Conservation (phyloP, 2,113 vertebrate genomes). For the Zosterops japonicus region DNA sequence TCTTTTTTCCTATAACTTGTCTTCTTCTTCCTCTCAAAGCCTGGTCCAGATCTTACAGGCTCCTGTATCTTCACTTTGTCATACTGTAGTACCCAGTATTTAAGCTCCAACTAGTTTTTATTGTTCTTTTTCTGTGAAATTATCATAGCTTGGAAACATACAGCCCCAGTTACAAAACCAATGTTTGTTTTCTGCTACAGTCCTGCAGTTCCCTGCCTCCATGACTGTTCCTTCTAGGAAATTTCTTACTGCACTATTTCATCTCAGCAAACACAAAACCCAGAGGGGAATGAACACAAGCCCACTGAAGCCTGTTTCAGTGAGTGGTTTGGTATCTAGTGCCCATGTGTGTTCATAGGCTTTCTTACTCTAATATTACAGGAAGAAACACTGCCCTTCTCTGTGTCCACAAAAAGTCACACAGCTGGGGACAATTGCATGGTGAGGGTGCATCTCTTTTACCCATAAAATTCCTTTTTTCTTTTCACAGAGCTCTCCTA, state of each 20-base stretch:
- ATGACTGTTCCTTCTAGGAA: background rate
- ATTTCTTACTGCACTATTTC: background rate
- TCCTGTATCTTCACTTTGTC: background rate
- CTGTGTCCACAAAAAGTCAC: background rate
- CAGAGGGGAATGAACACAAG: background rate
- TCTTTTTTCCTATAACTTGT: background rate
- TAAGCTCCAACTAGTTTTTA: background rate
- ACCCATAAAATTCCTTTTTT: background rate
- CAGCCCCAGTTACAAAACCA: background rate
- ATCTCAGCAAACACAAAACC: background rate
- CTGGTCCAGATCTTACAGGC: background rate
- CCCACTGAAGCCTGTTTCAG: background rate
- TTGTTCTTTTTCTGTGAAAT: background rate
- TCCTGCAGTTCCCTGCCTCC: background rate
- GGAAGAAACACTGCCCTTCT: background rate
- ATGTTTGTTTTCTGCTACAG: background rate
- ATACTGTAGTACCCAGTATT: background rate
- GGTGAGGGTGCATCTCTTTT: background rate
- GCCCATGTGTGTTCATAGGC: background rate
- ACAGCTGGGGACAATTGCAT: fast-evolving
- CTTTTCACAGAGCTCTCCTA: background rate
- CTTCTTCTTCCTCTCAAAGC: background rate
- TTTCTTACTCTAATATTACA: background rate
- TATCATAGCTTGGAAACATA: background rate
- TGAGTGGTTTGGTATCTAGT: background rate